Conservation (phyloP, 2,888 invertebrate genomes). For the Acrobasis repandana region DNA sequence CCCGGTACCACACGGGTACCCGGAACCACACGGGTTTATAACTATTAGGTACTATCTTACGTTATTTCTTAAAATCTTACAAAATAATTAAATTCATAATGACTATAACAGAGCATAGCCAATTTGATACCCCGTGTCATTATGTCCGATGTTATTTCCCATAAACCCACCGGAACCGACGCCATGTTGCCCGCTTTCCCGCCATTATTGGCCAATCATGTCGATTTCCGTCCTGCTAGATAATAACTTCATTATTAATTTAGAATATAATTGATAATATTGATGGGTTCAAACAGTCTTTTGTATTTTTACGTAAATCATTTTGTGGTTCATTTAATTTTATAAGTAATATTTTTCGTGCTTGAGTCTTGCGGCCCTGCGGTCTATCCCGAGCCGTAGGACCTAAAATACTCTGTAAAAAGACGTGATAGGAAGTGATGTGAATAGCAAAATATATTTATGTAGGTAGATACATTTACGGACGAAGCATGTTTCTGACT, state of each 20-base stretch:
- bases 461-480: too few relatives aligned
- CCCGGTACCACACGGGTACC: too few relatives aligned
- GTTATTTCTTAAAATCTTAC: background rate
- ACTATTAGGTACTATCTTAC: too few relatives aligned
- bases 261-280: slow-evolving; percentile 39
- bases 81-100: slow-evolving; percentile 34
- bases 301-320: background rate
- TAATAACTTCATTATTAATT: slow-evolving; percentile 29
- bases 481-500: too few relatives aligned
- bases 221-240: slow-evolving; percentile 60
- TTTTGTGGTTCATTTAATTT: background rate
- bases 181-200: slow-evolving; percentile 73
- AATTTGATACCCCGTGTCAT: slow-evolving; percentile 49
- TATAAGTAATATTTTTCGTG: too few relatives aligned
- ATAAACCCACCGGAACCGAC: slow-evolving; percentile 55
- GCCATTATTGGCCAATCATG: slow-evolving; percentile 61
- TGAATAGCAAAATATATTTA: too few relatives aligned
- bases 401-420: too few relatives aligned
- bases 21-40: too few relatives aligned
- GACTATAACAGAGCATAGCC: slow-evolving; percentile 37
- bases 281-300: slow-evolving; percentile 4
- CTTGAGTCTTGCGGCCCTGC: too few relatives aligned
- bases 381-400: too few relatives aligned
- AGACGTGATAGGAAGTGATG: too few relatives aligned
- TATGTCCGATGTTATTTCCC: slow-evolving; percentile 51